Conservation (phyloP, 1,140 invertebrate genomes). For the Brachionus sp. region DNA sequence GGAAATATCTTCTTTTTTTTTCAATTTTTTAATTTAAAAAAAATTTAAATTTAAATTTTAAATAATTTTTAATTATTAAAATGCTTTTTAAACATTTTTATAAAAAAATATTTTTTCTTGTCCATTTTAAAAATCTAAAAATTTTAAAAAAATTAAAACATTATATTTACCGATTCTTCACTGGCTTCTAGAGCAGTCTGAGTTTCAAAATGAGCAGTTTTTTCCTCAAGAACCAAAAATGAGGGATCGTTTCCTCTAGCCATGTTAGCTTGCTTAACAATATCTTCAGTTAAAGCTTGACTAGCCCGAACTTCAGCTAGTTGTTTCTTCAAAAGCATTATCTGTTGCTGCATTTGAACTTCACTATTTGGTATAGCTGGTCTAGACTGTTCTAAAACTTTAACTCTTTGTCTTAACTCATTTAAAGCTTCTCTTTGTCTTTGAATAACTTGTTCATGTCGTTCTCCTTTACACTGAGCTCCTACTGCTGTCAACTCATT, state of each 20-base stretch:
- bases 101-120: background rate
- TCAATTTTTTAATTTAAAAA: background rate
- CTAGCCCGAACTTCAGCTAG: constrained; percentile 56
- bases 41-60: too few species aligned
- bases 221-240: constrained; percentile 51
- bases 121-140: background rate
- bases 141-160: background rate
- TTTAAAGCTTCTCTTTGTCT: constrained; percentile 58
- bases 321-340: constrained; percentile 57
- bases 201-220: constrained; percentile 57
- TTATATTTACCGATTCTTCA: constrained; percentile 54
- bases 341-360: constrained; percentile 55
- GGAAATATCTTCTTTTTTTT: too few species aligned
- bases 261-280: constrained; percentile 47
- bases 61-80: too few species aligned
- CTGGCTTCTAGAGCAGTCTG: constrained; percentile 56
- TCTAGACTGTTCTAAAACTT: constrained; percentile 51
- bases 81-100: too few species aligned
- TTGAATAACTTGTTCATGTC: constrained; percentile 58
- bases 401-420: constrained; percentile 55
- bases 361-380: constrained; percentile 50
- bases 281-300: constrained; percentile 46
- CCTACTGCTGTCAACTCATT: constrained; percentile 57
- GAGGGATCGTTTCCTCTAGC: constrained; percentile 51
- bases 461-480: constrained; percentile 58